Conservation (phyloP, 2,797 vertebrate species). For the Neolamprologus multifasciatus region DNA sequence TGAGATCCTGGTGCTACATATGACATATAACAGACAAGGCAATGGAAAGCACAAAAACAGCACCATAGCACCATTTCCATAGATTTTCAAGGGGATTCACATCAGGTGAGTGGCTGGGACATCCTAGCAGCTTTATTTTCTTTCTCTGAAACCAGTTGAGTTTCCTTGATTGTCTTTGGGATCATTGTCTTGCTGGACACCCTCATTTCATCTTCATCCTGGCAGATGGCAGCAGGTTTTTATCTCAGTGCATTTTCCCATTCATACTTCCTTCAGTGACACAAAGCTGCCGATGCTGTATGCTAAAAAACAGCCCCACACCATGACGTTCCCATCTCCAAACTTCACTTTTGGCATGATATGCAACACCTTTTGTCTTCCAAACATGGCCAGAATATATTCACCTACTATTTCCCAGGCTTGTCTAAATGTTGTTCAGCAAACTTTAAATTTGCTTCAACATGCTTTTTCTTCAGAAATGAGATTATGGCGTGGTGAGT, state of each 20-base stretch:
- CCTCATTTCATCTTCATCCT: not conserved
- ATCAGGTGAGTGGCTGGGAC: not conserved
- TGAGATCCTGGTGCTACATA: not conserved
- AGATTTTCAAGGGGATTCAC: not conserved
- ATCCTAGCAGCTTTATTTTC: not conserved
- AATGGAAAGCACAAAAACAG: rapidly evolving
- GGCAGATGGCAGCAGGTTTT: not conserved
- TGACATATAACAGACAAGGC: not conserved
- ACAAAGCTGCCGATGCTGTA: not conserved
- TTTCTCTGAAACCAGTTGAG: not conserved
- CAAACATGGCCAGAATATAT: not conserved
- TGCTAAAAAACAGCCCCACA: not conserved
- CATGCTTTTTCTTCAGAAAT: not conserved
- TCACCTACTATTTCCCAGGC: rapidly evolving
- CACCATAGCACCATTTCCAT: not conserved
- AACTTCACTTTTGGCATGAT: not conserved
- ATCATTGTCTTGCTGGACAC: not conserved
- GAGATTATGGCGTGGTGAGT: not conserved
- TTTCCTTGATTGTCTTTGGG: not conserved
- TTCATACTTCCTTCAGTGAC: not conserved
- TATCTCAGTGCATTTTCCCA: not conserved
- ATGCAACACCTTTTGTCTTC: not conserved
- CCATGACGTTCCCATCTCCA: not conserved
- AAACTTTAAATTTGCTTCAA: not conserved
- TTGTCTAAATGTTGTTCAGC: not conserved